These are phyloP conservation scores for Eulemur rubriventer DNA, from an alignment of 2,797 vertebrate genomes.

Conservation along the genomic window DNA sequence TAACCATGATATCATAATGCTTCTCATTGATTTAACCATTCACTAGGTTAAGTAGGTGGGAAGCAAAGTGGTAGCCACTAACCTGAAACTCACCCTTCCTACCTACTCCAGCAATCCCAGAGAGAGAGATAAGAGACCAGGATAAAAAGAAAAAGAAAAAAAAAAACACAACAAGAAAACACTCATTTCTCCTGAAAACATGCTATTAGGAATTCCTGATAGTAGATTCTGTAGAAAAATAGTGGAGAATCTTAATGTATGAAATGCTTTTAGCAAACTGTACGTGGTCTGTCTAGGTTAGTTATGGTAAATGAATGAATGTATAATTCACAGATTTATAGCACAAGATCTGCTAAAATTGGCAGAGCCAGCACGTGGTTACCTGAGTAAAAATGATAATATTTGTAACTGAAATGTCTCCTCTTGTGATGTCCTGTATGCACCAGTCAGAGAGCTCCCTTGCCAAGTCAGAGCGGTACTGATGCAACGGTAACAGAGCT, in stretches of 20 bases:
- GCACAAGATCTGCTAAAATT: background rate
- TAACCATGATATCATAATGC: background rate
- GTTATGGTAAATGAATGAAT: background rate
- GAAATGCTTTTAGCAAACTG: background rate
- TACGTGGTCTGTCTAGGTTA: background rate
- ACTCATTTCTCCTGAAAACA: background rate
- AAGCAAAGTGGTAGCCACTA: background rate
- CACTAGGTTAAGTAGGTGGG: background rate
- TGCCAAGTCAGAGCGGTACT: fast-evolving
- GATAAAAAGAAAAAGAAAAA: background rate
- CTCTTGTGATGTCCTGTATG: fast-evolving
- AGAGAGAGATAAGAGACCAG: background rate
- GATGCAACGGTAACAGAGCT: fast-evolving
- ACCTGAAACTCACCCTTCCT: background rate
- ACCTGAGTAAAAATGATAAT: background rate
- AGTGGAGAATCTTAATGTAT: background rate
- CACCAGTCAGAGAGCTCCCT: fast-evolving
- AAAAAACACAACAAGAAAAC: no score
- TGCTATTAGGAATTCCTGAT: background rate
- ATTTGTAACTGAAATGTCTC: background rate
- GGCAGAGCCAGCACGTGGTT: background rate
- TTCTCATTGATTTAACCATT: background rate
- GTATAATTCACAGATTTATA: background rate
- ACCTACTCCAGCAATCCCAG: background rate
- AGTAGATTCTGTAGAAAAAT: background rate